phyloP scores from a whole-genome alignment of 2,797 vertebrate species.

The Sebastes kiyomatsui region DNA sequence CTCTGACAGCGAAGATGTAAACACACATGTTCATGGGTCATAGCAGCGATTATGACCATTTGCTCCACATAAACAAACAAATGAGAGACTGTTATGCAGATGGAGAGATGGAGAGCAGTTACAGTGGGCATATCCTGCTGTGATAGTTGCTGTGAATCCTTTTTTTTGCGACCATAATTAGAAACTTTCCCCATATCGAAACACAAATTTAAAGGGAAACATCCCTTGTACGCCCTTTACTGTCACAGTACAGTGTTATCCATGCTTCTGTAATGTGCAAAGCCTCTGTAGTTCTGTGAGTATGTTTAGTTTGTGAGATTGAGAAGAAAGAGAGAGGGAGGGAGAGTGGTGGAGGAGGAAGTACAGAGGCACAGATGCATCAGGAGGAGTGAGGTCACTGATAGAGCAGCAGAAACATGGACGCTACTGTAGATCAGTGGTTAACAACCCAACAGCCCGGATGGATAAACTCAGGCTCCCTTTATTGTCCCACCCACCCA shows the following conservation, averaged over 20 bases:
- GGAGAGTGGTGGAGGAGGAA: background rate
- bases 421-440: background rate
- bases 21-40: constrained; percentile 50
- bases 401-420: background rate
- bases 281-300: background rate
- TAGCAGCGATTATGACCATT: constrained; percentile 63
- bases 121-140: background rate
- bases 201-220: constrained; percentile 14
- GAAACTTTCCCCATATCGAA: background rate
- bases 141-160: background rate
- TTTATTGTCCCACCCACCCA: background rate
- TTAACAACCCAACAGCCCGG: background rate
- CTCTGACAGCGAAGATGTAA: constrained; percentile 41
- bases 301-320: background rate
- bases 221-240: background rate
- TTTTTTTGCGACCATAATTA: constrained; percentile 10
- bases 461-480: background rate
- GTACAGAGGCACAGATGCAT: background rate
- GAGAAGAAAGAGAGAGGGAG: background rate
- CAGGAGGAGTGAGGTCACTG: background rate
- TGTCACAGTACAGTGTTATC: constrained; percentile 10
- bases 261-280: background rate
- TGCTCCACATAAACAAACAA: constrained; percentile 61
- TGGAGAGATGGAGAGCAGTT: constrained; percentile 11
- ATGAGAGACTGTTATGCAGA: constrained; percentile 38